phyloP scores from a whole-genome alignment of 2,113 vertebrate genomes.

The Pan troglodytes region NHGRI_mPanTro3-v2.1_pri NC_072398.2:35170501-35171000 shows the following conservation, averaged over 20 bases:
- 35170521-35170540: neutral
- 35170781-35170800: too few relatives aligned
- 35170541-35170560: neutral
- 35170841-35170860: neutral
- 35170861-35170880: neutral
- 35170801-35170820: neutral
- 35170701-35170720: neutral
- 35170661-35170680: neutral
- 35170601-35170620: neutral
- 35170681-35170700: neutral
- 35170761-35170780: neutral
- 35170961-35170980: neutral
- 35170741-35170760: neutral
- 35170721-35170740: neutral
- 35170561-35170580: neutral
- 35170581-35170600: neutral
- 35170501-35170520: neutral
- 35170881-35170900: neutral
- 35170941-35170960: neutral
- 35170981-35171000: neutral
- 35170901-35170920: neutral
- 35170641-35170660: neutral
- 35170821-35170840: neutral
- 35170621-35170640: neutral
- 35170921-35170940: neutral